Evolutionary conservation across 2,888 invertebrate species (phyloP), one percentile per base, ranked within the genome.

Genomic region (Microplitis deprimator): DNA sequence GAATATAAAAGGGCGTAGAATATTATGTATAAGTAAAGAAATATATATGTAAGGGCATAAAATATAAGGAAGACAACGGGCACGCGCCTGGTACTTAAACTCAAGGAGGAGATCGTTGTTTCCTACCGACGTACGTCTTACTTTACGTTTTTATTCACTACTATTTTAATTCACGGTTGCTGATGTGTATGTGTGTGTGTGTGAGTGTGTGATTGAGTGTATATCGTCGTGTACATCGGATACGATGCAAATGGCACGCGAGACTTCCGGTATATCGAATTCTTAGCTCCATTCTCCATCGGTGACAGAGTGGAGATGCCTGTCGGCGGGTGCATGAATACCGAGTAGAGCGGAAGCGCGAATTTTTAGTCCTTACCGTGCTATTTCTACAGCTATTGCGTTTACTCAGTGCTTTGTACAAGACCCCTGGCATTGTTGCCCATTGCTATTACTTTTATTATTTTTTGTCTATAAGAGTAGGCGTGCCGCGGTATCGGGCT

Each of bases 161-260:
- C 16, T 13, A 50, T 50, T 50, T 50, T 50, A 50, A 50, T 50
- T 50, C 50, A 50, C 10, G 50, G 4, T 50, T 10, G 29, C 29
- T 50, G 50, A 50, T 73, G 64, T 72, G 29, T 62, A 1, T 20
- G 13, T 74, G 61, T 65, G 8, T 68, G 59, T 59, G 38, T 38
- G 40, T 38, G 50, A 16, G 67, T 17, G 39, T 17, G 69, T 13
- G 50, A 10, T 29, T 64, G 17, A 16, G 16, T 67, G 39, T 39
- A 6, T 50, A n/a, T 41, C 40, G 20, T 62, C 29, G 84, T 79
- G 81, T 84, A 85, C 84, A 85, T 83, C 84, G 84, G 84, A 82
- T 82, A 77, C 80, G 84, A 84, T 83, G 85, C 87, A 87, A 87
- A 87, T 86, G 89, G 89, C 88, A 88, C 87, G 87, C 88, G 87